Conservation (phyloP, 2,113 vertebrate genomes). For the Alexandromys fortis region DNA sequence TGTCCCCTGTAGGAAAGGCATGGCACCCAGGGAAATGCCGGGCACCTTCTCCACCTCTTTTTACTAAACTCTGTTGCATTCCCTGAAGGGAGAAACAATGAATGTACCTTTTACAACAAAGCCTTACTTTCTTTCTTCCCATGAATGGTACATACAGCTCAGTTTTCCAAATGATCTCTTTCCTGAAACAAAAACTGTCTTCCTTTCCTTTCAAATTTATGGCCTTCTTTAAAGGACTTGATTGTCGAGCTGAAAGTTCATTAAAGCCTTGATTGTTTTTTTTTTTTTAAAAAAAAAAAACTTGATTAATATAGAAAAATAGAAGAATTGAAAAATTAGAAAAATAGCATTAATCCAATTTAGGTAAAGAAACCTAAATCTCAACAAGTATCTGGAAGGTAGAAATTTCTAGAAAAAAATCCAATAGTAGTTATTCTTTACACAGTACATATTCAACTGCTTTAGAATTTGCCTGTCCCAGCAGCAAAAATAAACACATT, state of each 20-base stretch:
- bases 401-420: slow-evolving; percentile 61
- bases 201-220: slow-evolving; percentile 73
- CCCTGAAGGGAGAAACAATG: background rate
- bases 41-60: background rate
- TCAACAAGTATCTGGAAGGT: slow-evolving; percentile 51
- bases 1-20: background rate
- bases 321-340: slow-evolving; percentile 42
- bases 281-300: slow-evolving; percentile 37
- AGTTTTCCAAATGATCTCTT: slow-evolving; percentile 71
- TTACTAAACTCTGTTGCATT: background rate
- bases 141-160: slow-evolving; percentile 63
- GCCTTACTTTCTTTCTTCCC: slow-evolving; percentile 66
- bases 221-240: slow-evolving; percentile 58
- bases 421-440: slow-evolving; percentile 41
- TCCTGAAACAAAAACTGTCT: slow-evolving; percentile 70
- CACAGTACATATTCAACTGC: slow-evolving; percentile 43
- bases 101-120: slow-evolving; percentile 44
- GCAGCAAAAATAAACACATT: slow-evolving; percentile 35
- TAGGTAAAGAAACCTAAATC: slow-evolving; percentile 44
- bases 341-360: background rate
- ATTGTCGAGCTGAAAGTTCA: slow-evolving; percentile 72
- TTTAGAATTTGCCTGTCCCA: slow-evolving; percentile 48
- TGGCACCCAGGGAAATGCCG: background rate
- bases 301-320: slow-evolving; percentile 69
- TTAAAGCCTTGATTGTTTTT: slow-evolving; percentile 60